Evolutionary conservation across 2,797 vertebrate genomes (phyloP), one percentile per base, ranked within the genome.

Genomic region (Micropoecilia bifurca): DNA sequence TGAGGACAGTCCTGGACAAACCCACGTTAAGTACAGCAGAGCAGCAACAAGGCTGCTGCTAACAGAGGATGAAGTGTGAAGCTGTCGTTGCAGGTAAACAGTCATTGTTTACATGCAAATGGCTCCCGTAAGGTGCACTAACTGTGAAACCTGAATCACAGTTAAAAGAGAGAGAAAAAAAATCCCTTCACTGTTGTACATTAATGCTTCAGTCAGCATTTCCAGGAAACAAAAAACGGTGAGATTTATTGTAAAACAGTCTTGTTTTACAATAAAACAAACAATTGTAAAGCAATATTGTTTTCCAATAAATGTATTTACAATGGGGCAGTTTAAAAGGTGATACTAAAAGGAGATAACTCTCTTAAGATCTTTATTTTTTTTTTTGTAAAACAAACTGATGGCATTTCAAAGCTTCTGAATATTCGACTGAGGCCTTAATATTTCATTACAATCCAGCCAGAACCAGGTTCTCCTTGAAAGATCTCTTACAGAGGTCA

Each of bases 1-100:
- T 93, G 90, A 93, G 88, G 88, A 89, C 84, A 85, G 78, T 87
- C 87, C 84, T 77, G 73, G 59, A 90, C 83, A 81, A 89, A 85
- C 73, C 77, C 75, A 57, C 74, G 22, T 83, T 83, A 43, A 48
- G 28, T 73, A 82, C 76, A 87, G 6, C 53, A 63, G 63, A 39
- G 71, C 74, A 72, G 71, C 68, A 55, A 9, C n/a, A 45, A 59
- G 36, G 53, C 63, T 73, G 41, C 61, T 50, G 81, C 47, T 12
- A 46, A 36, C 59, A 46, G 25, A n/a, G 16, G 39, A 48, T 47
- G 47, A 16, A 66, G n/a, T 50, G 5, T 55, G 2, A 20, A 75
- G 77, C 33, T 22, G 28, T 46, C 1, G 43, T 30, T 81, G 79
- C 6, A 39, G 39, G 30, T 61, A 48, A 81, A 85, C 39, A 76